Conservation (phyloP, 2,888 invertebrate species). For the Chrysomela aeneicollis region DNA sequence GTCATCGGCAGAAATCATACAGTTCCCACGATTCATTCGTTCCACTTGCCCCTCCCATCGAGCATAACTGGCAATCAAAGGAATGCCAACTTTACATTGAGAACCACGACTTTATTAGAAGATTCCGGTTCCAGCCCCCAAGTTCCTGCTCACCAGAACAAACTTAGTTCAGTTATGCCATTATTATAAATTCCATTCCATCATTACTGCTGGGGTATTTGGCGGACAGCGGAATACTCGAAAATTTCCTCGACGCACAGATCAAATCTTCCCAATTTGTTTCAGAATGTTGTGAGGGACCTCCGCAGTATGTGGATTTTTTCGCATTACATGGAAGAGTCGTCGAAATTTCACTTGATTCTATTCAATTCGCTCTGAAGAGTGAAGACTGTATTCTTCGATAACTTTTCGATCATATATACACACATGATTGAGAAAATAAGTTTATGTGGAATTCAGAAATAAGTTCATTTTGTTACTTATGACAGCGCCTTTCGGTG, state of each 20-base stretch:
- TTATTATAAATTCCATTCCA: conserved; percentile 42
- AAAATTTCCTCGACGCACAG: conserved; percentile 56
- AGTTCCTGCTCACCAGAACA: conserved; percentile 34
- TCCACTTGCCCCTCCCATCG: conserved; percentile 26
- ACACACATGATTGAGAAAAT: too few species aligned
- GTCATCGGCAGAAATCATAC: not conserved
- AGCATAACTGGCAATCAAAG: conserved; percentile 40
- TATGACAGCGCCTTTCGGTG: too few species aligned
- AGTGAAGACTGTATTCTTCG: too few species aligned
- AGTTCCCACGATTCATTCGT: conserved; percentile 13
- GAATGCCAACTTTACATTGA: conserved; percentile 39
- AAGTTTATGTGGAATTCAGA: too few species aligned
- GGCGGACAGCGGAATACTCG: conserved; percentile 28
- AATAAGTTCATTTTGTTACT: too few species aligned
- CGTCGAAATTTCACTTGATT: too few species aligned
- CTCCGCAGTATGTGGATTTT: not conserved
- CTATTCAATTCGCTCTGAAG: too few species aligned
- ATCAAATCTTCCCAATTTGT: not conserved
- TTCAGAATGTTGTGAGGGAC: not conserved
- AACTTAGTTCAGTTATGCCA: conserved; percentile 39
- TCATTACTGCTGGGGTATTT: conserved; percentile 38
- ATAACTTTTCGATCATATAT: too few species aligned
- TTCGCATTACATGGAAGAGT: too few species aligned
- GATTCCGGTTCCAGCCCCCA: conserved; percentile 36
- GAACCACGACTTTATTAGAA: conserved; percentile 41